Evolutionary conservation across 2,797 vertebrate species (phyloP).

Genomic region (Dermochelys coriacea): DNA sequence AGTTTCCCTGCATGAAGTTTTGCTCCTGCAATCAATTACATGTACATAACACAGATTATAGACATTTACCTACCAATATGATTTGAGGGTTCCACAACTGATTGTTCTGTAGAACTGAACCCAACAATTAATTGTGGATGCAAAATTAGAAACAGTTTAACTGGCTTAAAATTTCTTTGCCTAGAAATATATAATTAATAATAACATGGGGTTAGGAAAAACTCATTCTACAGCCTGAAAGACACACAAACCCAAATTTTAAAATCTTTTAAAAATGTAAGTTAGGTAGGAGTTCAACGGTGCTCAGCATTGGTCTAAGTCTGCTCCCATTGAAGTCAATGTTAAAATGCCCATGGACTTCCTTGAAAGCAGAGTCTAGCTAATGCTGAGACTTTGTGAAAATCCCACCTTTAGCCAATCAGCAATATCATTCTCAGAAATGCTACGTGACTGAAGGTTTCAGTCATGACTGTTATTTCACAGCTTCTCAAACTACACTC

Average conservation of each 20-base stretch:
- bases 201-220: conserved; percentile 10
- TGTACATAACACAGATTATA: conserved; percentile 49
- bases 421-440: conserved; percentile 62
- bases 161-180: conserved; percentile 19
- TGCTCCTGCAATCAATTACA: conserved; percentile 32
- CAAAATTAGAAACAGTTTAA: conserved; percentile 15
- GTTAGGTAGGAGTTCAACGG: conserved; percentile 48
- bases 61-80: conserved; percentile 11
- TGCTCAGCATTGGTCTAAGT: neutral
- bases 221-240: conserved; percentile 40
- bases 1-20: conserved; percentile 49
- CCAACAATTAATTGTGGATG: neutral
- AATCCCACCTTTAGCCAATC: conserved; percentile 35
- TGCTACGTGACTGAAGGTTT: conserved; percentile 58
- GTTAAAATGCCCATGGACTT: conserved; percentile 40
- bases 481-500: conserved; percentile 53
- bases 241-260: conserved; percentile 43
- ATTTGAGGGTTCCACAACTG: conserved; percentile 17
- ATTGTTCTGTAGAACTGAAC: conserved; percentile 8
- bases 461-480: conserved; percentile 12
- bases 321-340: conserved; percentile 24
- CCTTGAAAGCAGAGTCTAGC: conserved; percentile 51
- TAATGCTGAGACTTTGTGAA: conserved; percentile 9
- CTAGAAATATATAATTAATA: conserved; percentile 15
- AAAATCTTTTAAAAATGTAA: conserved; percentile 43